Conservation (phyloP, 2,797 vertebrate species). For the Ataeniobius toweri region DNA sequence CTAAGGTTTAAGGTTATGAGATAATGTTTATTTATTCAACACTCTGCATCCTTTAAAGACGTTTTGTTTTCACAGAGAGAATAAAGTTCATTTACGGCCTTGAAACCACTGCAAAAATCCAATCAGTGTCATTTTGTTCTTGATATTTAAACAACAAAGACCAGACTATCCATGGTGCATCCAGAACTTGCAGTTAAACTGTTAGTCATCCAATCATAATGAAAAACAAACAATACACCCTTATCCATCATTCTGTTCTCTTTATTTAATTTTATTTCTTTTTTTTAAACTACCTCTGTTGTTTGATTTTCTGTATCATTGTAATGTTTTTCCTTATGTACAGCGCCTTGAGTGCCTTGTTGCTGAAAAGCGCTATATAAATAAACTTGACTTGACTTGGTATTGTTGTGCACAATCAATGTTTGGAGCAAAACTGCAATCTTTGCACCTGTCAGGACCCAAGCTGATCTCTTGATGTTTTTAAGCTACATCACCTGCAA, state of each 20-base stretch:
- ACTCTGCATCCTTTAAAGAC: too few species aligned
- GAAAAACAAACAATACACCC: constrained; percentile 50
- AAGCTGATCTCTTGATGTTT: neutral
- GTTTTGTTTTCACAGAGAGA: neutral
- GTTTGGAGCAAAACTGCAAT: constrained; percentile 19
- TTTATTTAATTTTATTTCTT: too few species aligned
- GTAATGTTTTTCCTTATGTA: too few species aligned
- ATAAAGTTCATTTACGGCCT: neutral
- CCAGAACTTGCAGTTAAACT: neutral
- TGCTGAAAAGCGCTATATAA: too few species aligned
- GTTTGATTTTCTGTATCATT: too few species aligned
- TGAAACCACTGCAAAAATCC: neutral
- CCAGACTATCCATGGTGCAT: neutral
- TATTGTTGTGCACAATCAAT: constrained; percentile 29
- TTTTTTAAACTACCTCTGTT: too few species aligned
- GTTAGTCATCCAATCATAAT: constrained; percentile 26
- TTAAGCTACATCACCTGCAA: constrained; percentile 1
- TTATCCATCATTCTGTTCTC: neutral
- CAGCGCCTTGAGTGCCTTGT: too few species aligned
- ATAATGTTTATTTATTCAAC: neutral
- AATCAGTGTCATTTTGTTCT: neutral
- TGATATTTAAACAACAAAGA: neutral
- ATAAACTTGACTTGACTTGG: neutral
- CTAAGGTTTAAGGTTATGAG: neutral
- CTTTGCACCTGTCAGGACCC: constrained; percentile 33